These are phyloP conservation scores for Drosophila suzukii DNA, from an alignment of 1,140 invertebrate species.

Conservation along the genomic window DNA sequence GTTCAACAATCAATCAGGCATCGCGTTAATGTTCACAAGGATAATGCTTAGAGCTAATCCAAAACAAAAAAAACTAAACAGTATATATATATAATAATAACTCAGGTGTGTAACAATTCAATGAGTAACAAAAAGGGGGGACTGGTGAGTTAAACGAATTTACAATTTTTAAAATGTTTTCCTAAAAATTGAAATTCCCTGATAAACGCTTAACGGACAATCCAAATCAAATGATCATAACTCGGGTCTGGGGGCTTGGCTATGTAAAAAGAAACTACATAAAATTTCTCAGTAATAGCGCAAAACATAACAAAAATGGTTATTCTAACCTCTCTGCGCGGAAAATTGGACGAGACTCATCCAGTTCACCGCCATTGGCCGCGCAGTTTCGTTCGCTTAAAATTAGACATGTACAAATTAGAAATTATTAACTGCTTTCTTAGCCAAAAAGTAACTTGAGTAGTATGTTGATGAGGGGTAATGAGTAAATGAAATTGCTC, in stretches of 20 bases:
- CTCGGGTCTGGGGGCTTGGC: conserved; percentile 40
- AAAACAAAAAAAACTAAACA: conserved; percentile 62
- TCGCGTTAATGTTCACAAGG: conserved; percentile 28
- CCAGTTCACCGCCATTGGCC: conserved; percentile 1
- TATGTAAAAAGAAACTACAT: conserved; percentile 76
- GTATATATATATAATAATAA: conserved; percentile 32
- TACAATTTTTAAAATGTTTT: conserved; percentile 74
- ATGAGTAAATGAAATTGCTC: conserved; percentile 35
- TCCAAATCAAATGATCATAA: conserved; percentile 48
- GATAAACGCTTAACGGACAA: conserved; percentile 59
- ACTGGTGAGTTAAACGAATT: conserved; percentile 59
- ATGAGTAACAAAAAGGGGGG: conserved; percentile 49
- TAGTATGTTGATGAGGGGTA: conserved; percentile 5
- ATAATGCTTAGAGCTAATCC: conserved; percentile 49
- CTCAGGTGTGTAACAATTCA: conserved; percentile 64
- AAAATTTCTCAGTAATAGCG: conserved; percentile 80
- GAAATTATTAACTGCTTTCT: conserved; percentile 58
- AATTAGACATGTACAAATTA: conserved; percentile 57
- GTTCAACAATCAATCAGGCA: conserved; percentile 59
- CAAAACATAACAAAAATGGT: conserved; percentile 50
- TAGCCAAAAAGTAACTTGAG: conserved; percentile 55
- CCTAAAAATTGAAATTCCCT: conserved; percentile 77
- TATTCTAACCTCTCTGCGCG: conserved; percentile 13
- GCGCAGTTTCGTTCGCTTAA: conserved; percentile 40
- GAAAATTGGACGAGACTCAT: conserved; percentile 7